Evolutionary conservation across 2,888 invertebrate species (phyloP).

Genomic region (Branchinecta sandiegonensis): DNA sequence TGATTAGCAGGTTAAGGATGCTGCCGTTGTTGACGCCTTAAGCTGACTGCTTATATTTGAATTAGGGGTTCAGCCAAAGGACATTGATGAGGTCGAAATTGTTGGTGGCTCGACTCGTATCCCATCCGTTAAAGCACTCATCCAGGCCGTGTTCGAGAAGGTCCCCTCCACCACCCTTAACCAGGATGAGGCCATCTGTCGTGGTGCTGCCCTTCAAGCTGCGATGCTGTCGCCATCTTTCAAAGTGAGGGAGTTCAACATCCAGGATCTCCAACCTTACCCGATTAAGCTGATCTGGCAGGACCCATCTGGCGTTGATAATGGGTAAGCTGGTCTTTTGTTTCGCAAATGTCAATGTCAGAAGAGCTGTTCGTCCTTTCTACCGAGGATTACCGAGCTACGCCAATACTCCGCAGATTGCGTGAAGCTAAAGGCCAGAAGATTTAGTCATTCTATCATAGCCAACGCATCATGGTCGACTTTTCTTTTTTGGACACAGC

Average conservation of each 20-base stretch:
- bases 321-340: conserved; percentile 37
- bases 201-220: conserved; percentile 80
- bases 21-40: too few relatives aligned
- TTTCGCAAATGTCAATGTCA: too few relatives aligned
- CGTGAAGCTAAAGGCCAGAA: too few relatives aligned
- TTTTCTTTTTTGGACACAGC: too few relatives aligned
- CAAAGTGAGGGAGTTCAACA: conserved; percentile 84
- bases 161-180: conserved; percentile 87
- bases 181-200: conserved; percentile 91
- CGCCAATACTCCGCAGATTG: too few relatives aligned
- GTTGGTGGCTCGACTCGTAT: conserved; percentile 91
- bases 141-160: conserved; percentile 68
- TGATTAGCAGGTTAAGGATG: too few relatives aligned
- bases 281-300: conserved; percentile 65
- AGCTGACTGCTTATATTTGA: conserved; percentile 24
- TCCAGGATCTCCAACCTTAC: conserved; percentile 83
- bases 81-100: conserved; percentile 87
- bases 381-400: too few relatives aligned
- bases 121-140: conserved; percentile 75
- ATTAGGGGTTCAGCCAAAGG: conserved; percentile 59
- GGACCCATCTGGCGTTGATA: conserved; percentile 47
- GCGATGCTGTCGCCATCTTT: conserved; percentile 96
- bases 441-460: too few relatives aligned
- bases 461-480: too few relatives aligned
- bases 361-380: too few relatives aligned